These are phyloP conservation scores for Brassicogethes aeneus DNA, from an alignment of 2,888 invertebrate genomes.

Conservation along the genomic window DNA sequence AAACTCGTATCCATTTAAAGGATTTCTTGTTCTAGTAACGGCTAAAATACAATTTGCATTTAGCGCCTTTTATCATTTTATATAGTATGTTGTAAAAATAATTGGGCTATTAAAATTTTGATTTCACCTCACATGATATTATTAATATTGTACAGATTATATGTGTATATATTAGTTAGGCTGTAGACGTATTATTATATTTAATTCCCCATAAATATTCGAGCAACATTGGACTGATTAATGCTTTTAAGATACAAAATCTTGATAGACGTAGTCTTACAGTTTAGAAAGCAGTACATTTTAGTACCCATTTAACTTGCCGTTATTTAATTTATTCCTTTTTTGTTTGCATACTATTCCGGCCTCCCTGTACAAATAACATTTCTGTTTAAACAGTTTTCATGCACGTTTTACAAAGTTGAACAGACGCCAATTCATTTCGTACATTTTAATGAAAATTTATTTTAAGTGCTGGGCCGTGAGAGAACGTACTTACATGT, in stretches of 20 bases:
- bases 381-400: slow-evolving; percentile 1
- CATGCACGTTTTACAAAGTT: slow-evolving; percentile 1
- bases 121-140: slow-evolving; percentile 4
- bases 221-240: slow-evolving; percentile 37
- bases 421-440: not conserved
- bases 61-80: not conserved
- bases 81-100: slow-evolving; percentile 5
- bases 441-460: too few relatives aligned
- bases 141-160: slow-evolving; percentile 24
- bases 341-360: slow-evolving; percentile 1
- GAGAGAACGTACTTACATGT: too few relatives aligned
- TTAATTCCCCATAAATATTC: slow-evolving; percentile 26
- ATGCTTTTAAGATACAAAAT: slow-evolving; percentile 28
- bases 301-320: slow-evolving; percentile 36
- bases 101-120: slow-evolving; percentile 10
- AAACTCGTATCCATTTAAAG: not conserved
- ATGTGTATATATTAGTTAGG: slow-evolving; percentile 25
- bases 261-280: slow-evolving; percentile 22
- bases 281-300: slow-evolving; percentile 19
- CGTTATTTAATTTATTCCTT: slow-evolving; percentile 10
- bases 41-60: too few relatives aligned
- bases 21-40: too few relatives aligned
- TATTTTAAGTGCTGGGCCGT: too few relatives aligned
- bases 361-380: slow-evolving; percentile 5
- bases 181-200: slow-evolving; percentile 24